phyloP scores from a whole-genome alignment of 2,888 invertebrate species.

The Ypsolopha scabrella region DNA sequence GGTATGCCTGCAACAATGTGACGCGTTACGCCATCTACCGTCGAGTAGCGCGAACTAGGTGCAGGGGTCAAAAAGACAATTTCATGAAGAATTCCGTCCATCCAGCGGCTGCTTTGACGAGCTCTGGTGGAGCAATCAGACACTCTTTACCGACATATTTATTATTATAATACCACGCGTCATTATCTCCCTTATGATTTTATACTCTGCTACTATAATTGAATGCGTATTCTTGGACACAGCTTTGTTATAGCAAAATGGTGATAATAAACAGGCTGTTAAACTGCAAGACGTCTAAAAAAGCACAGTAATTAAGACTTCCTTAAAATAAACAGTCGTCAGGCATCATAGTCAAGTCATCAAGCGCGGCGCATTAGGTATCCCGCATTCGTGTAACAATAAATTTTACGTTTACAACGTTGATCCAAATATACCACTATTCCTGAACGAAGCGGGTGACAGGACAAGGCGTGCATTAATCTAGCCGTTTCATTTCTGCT shows the following conservation, averaged over 20 bases:
- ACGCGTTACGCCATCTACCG: slow-evolving; percentile 62
- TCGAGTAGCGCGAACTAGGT: slow-evolving; percentile 38
- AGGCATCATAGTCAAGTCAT: slow-evolving; percentile 1
- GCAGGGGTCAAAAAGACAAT: slow-evolving; percentile 52
- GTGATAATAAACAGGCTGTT: background rate
- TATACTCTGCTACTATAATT: slow-evolving; percentile 28
- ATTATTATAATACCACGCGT: slow-evolving; percentile 67
- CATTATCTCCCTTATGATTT: slow-evolving; percentile 65
- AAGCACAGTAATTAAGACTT: slow-evolving; percentile 3
- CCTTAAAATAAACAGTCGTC: slow-evolving; percentile 3
- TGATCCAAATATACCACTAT: slow-evolving; percentile 7
- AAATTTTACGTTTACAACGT: slow-evolving; percentile 8
- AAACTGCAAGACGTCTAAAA: background rate
- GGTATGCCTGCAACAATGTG: slow-evolving; percentile 47
- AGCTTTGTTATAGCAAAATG: background rate
- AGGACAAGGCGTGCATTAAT: slow-evolving; percentile 8
- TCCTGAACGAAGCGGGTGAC: slow-evolving; percentile 5
- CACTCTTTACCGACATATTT: slow-evolving; percentile 65
- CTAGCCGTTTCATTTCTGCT: slow-evolving; percentile 4
- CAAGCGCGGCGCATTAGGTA: background rate
- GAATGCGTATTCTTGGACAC: slow-evolving; percentile 4
- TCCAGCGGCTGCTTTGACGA: slow-evolving; percentile 62
- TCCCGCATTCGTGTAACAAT: slow-evolving; percentile 1
- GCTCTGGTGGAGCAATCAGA: slow-evolving; percentile 67
- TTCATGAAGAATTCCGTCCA: slow-evolving; percentile 49